phyloP scores from a whole-genome alignment of 2,888 invertebrate species.

The Cantharis rufa region DNA sequence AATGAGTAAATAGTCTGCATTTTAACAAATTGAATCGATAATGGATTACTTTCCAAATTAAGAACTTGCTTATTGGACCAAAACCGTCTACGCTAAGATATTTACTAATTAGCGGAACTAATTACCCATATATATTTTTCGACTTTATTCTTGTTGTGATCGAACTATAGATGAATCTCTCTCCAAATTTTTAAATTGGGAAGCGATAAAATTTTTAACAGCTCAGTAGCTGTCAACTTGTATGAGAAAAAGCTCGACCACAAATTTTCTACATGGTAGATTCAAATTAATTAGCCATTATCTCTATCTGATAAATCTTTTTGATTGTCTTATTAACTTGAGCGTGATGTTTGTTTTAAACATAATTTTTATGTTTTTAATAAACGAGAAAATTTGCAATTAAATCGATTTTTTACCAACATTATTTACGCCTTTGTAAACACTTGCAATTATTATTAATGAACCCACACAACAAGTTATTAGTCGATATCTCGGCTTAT shows the following conservation, averaged over 20 bases:
- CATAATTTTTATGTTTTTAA: conserved; percentile 7
- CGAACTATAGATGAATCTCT: conserved; percentile 9
- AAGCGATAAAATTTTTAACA: conserved; percentile 23
- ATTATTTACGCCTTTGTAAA: conserved; percentile 37
- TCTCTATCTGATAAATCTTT: conserved; percentile 12
- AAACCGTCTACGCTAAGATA: conserved; percentile 6
- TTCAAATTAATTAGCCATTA: conserved; percentile 27
- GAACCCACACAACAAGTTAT: not conserved
- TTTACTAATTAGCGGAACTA: conserved; percentile 6
- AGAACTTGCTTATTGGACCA: conserved; percentile 17
- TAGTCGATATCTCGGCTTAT: not conserved
- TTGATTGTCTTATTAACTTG: conserved; percentile 14
- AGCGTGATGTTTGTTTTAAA: not conserved
- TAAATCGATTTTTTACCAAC: conserved; percentile 17
- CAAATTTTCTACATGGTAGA: conserved; percentile 27
- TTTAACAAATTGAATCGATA: conserved; percentile 26
- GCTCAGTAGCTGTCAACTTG: conserved; percentile 28
- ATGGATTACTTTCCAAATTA: conserved; percentile 20
- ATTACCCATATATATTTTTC: not conserved
- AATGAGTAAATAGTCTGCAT: conserved; percentile 24
- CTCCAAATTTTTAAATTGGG: not conserved
- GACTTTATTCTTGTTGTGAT: conserved; percentile 5
- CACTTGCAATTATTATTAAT: conserved; percentile 32
- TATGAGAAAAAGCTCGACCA: conserved; percentile 24
- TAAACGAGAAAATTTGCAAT: not conserved